Base-by-base conservation (phyloP, 1,140 invertebrate species). In the Brachionus koreanus region DNA sequence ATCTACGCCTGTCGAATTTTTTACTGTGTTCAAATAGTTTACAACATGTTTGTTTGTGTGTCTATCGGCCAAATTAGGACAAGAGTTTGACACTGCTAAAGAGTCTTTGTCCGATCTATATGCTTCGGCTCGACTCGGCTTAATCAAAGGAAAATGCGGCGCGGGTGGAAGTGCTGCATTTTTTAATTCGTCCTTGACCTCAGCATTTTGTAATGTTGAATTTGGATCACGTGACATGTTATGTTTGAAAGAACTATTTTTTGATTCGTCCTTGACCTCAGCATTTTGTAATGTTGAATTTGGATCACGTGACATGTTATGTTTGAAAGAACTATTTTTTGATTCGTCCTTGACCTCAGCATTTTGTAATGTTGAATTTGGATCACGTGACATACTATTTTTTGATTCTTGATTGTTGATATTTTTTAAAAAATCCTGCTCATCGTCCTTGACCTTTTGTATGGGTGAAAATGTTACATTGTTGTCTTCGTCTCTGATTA, bases 11-110 rank as follows among this genome's bases (percentile, higher is more conserved):
- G 69, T 74, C 12, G 69, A 43, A 13, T 43, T 46, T 74, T 42
- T 74, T n/a, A 74, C 42, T 13, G 10, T 46, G 19, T 74, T 46
- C 9, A 74, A 46, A 46, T 74, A 74, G 43, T 49, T 74, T 19
- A 12, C 69, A 25, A 74, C 43, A 19, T 74, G 69, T 74, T 74
- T 74, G 29, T 74, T 74, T 37, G 65, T 29, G 2, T n/a, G n/a
- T 57, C 5, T 57, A n/a, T 69, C 35, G 35, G 12, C n/a, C 19
- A 69, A 33, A 39, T 69, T 69, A n/a, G 33, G 65, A 69, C 33
- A 37, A 13, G 65, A 69, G 37, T 69, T 69, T 5, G 65, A 69
- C 35, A 39, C 37, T 16, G 35, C 16, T 4, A 69, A 16, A 0
- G 65, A 12, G 16, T n/a, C 35, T 16, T n/a, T n/a, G 25, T 3